Conservation (phyloP, 2,113 vertebrate species). For the Notiomystis cincta region DNA sequence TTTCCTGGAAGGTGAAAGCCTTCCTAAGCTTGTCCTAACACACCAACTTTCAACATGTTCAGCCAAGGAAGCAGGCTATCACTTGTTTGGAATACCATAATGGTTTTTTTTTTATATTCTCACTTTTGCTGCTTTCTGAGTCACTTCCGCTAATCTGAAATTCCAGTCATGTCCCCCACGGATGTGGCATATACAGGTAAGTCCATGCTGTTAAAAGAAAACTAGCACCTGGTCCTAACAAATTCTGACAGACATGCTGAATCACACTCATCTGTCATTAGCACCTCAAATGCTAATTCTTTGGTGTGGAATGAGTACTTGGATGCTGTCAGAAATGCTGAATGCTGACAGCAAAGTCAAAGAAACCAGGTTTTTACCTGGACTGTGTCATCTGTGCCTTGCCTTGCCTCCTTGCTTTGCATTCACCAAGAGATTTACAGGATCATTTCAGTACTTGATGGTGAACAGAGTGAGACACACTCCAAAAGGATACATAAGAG, state of each 20-base stretch:
- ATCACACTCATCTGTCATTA: neutral
- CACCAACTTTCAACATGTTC: neutral
- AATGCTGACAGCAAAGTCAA: neutral
- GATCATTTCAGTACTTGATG: neutral
- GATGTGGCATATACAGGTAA: neutral
- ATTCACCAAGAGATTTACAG: neutral
- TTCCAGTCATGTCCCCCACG: neutral
- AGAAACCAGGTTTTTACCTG: neutral
- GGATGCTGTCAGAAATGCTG: neutral
- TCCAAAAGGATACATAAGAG: conserved; percentile 84
- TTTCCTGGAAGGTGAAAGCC: neutral
- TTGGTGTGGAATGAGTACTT: neutral
- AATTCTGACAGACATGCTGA: neutral
- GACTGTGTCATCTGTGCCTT: neutral
- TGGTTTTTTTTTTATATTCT: neutral
- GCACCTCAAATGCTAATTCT: neutral
- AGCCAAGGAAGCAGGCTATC: neutral
- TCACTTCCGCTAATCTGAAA: neutral
- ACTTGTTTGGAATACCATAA: neutral
- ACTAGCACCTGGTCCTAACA: neutral
- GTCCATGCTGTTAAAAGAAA: neutral
- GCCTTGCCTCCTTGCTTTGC: neutral
- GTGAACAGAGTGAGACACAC: neutral
- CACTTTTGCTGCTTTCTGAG: neutral
- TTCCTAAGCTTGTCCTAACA: neutral